Evolutionary conservation across 2,888 invertebrate species (phyloP).

Genomic region (Xestia rhomboidea): DNA sequence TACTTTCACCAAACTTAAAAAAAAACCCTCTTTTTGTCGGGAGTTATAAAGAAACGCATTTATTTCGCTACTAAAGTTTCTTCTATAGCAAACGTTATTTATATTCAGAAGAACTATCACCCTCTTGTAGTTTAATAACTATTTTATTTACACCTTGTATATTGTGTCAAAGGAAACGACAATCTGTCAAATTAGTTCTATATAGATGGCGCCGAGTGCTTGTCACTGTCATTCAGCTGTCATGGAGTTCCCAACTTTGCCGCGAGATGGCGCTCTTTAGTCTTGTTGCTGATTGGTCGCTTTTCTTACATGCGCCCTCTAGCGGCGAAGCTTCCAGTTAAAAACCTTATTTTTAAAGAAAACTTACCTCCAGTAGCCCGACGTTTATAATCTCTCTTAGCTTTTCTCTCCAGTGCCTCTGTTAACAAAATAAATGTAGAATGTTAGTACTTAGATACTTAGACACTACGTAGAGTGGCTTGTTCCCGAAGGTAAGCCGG

Average conservation of each 20-base stretch:
- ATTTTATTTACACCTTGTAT: background rate
- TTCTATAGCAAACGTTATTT: background rate
- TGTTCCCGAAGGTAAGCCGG: too few relatives aligned
- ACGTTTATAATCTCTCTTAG: constrained; percentile 84
- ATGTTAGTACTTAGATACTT: background rate
- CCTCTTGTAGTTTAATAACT: background rate
- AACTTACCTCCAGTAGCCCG: constrained; percentile 83
- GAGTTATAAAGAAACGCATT: background rate
- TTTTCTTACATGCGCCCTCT: background rate
- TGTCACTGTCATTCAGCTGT: background rate
- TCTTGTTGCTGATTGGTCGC: background rate
- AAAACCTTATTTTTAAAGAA: background rate
- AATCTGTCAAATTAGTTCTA: constrained; percentile 5
- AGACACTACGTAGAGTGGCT: too few relatives aligned
- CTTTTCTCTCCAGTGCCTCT: constrained; percentile 86
- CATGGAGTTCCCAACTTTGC: background rate
- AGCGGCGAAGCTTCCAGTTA: background rate
- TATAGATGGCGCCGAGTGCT: background rate
- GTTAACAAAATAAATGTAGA: constrained; percentile 58
- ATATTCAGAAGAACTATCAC: background rate
- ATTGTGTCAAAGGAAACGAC: background rate
- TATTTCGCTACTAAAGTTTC: background rate
- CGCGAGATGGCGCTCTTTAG: background rate
- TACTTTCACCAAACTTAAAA: too few relatives aligned
- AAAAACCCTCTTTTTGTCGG: background rate